Evolutionary conservation across 2,113 vertebrate species (phyloP), one percentile per base, ranked within the genome.

Genomic region (Labeo rohita): DNA sequence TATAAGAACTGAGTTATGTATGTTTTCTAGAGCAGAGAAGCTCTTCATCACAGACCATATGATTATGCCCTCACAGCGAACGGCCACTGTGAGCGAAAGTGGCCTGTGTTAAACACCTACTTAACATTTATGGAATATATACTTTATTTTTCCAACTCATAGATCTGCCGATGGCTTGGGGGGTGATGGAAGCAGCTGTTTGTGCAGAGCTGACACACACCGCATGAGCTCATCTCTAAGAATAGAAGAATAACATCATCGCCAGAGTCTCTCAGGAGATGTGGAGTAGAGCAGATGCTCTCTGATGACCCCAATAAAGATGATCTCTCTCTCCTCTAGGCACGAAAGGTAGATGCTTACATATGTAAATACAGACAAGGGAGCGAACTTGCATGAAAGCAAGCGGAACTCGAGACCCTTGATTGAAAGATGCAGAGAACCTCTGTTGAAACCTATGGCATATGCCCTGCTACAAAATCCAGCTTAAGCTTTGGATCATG

Each of bases 211-310:
- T 73, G 18, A 80, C 73, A 61, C 34, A 80, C 80, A 86, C 89
- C 63, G 9, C 34, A 91, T 95, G 93, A 94, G 88, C 91, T 86
- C 93, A 92, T 92, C 90, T 87, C 92, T 93, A 93, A 90, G 93
- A 93, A 93, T 94, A 95, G 93, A 89, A 86, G 80, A 80, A 85
- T 91, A 88, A 89, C 89, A 85, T 93, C 90, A 93, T 92, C 88
- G 36, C 3, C 70, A 86, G 86, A 70, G 43, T 73, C 85, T 87
- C 91, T 90, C 86, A 2, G 86, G 91, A 84, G 88, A 84, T 80
- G 87, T 59, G 77, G 89, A 73, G 45, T 65, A 72, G 82, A 87
- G 23, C 61, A 63, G 70, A 23, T 39, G 79, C 85, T 66, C 90
- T 83, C 84, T 89, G 70, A 79, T 90, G 63, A 86, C 88, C 90